These are phyloP conservation scores for Antigone vipio DNA, from an alignment of 2,113 vertebrate genomes.

Conservation along the genomic window DNA sequence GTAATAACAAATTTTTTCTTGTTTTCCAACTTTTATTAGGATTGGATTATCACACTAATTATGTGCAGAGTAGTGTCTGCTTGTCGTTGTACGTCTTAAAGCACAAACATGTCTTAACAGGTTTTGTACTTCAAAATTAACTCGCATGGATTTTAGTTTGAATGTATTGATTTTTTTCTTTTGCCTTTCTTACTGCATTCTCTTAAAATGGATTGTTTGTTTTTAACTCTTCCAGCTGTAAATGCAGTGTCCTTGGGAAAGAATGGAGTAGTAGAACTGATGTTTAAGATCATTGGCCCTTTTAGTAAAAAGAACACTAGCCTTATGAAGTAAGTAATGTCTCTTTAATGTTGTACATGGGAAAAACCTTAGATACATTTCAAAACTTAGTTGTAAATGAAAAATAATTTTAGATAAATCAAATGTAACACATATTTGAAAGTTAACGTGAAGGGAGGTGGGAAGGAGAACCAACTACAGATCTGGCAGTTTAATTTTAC, in stretches of 20 bases:
- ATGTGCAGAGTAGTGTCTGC: background rate
- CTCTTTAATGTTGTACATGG: background rate
- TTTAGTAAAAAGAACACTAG: constrained; percentile 93
- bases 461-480: background rate
- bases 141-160: background rate
- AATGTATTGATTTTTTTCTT: background rate
- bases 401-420: background rate
- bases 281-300: constrained; percentile 92
- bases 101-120: background rate
- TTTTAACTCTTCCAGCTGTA: constrained; percentile 78
- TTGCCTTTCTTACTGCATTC: background rate
- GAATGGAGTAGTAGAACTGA: constrained; percentile 89
- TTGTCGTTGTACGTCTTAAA: background rate
- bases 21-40: background rate
- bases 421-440: background rate
- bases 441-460: background rate
- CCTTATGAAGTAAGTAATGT: constrained; percentile 88
- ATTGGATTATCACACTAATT: background rate
- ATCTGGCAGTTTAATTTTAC: background rate
- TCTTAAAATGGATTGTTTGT: background rate
- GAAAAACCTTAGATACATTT: background rate
- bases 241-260: constrained; percentile 95
- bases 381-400: background rate
- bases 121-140: background rate
- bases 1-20: background rate